These are phyloP conservation scores for Drosophila kohkoa DNA, from an alignment of 1,140 invertebrate species.

Conservation along the genomic window DNA sequence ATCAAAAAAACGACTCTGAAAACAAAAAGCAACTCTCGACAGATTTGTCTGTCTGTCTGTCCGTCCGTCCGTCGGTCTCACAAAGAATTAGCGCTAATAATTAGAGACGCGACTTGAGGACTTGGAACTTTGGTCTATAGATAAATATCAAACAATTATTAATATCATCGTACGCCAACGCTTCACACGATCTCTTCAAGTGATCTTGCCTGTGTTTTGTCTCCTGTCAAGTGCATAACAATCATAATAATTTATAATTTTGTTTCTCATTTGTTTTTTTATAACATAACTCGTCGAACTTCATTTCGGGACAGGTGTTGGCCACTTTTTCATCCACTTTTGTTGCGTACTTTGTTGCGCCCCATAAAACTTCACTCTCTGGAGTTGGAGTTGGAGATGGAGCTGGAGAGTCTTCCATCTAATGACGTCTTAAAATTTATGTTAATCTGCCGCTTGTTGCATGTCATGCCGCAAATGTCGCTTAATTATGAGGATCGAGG, in stretches of 20 bases:
- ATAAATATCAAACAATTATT: constrained; percentile 74
- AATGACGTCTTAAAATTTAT: constrained; percentile 63
- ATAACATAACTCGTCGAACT: constrained; percentile 13
- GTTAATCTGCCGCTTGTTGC: constrained; percentile 76
- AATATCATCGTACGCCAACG: constrained; percentile 68
- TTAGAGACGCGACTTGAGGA: constrained; percentile 47
- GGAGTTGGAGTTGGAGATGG: too few species aligned
- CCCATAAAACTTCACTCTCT: constrained; percentile 58
- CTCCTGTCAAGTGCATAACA: constrained; percentile 75
- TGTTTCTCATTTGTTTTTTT: constrained; percentile 19
- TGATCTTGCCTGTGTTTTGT: constrained; percentile 37
- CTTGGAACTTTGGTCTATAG: constrained; percentile 18
- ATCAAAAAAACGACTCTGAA: constrained; percentile 49
- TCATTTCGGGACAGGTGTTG: constrained; percentile 63
- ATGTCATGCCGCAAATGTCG: constrained; percentile 80
- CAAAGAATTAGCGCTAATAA: constrained; percentile 81
- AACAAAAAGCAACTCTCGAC: constrained; percentile 46
- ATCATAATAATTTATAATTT: constrained; percentile 75
- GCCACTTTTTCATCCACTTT: constrained; percentile 23
- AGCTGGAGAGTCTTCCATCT: neutral
- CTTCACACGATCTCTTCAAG: constrained; percentile 37
- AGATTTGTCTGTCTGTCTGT: constrained; percentile 43
- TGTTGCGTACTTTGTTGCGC: constrained; percentile 45
- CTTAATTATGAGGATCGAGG: constrained; percentile 74
- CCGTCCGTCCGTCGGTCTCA: constrained; percentile 13